A percentile compares a stretch with the other conserved stretches of the same genome.
Conservation (phyloP, 2,797 vertebrate species). For the Rhinoraja longicauda region DNA sequence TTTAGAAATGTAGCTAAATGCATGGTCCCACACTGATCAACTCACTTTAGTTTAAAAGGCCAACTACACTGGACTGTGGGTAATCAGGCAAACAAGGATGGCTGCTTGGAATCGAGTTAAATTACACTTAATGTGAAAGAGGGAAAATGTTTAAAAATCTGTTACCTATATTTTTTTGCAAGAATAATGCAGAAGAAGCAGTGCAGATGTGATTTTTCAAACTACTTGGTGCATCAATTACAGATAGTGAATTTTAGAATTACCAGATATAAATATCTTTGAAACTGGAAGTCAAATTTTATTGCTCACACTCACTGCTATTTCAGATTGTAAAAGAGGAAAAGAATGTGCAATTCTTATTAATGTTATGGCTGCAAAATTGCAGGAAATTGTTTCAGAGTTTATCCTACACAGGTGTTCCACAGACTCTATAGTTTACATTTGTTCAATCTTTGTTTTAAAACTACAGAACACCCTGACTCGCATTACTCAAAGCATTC, state of each 20-base stretch:
- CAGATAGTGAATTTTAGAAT: neutral
- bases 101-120: neutral
- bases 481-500: constrained; percentile 35
- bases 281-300: neutral
- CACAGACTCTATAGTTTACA: constrained; percentile 21
- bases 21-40: neutral
- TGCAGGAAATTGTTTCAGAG: neutral
- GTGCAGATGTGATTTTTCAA: neutral
- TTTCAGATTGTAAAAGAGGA: neutral
- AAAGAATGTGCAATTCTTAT: neutral
- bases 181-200: neutral
- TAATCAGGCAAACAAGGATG: neutral
- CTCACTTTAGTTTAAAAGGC: neutral
- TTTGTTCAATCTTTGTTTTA: neutral
- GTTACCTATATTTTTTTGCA: neutral
- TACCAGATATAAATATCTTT: neutral
- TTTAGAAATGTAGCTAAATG: neutral
- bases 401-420: neutral
- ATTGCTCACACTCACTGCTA: too few species aligned
- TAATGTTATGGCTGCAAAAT: too few species aligned
- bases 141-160: neutral
- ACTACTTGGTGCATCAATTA: neutral
- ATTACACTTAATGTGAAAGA: neutral
- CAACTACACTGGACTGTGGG: neutral
- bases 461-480: constrained; percentile 15